phyloP scores from a whole-genome alignment of 2,797 vertebrate species.

The Betta splendens region DNA sequence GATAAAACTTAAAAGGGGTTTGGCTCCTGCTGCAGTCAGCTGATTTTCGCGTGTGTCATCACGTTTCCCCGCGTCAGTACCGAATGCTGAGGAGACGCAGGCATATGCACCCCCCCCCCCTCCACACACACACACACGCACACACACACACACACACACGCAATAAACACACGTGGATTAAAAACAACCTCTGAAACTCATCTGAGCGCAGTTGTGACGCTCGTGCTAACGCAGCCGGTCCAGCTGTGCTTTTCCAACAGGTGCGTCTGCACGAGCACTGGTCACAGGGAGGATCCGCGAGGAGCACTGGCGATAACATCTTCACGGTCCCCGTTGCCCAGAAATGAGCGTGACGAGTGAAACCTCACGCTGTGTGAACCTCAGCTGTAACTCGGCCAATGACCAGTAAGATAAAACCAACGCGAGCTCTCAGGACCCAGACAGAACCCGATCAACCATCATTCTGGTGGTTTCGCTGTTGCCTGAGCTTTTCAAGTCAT shows the following conservation, averaged over 20 bases:
- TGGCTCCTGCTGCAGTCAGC: constrained; percentile 18
- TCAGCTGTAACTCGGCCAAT: constrained; percentile 15
- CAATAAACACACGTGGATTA: constrained; percentile 2
- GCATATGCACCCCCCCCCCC: constrained; percentile 9
- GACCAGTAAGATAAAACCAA: constrained; percentile 17
- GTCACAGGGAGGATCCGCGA: constrained; percentile 9
- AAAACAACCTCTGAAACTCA: not conserved
- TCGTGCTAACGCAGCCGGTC: constrained; percentile 6
- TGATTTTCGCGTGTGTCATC: constrained; percentile 50
- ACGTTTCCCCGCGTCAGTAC: constrained; percentile 60
- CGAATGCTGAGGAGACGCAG: constrained; percentile 13
- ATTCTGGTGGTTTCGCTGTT: constrained; percentile 1
- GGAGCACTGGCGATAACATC: constrained; percentile 33
- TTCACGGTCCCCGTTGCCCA: constrained; percentile 22
- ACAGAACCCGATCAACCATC: constrained; percentile 4
- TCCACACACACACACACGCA: too few relatives aligned
- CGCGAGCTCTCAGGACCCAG: constrained; percentile 4
- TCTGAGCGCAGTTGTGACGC: constrained; percentile 1
- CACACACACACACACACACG: too few relatives aligned
- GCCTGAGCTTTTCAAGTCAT: constrained; percentile 2
- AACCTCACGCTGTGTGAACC: constrained; percentile 26
- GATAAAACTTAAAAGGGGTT: too few relatives aligned
- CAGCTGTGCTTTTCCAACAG: not conserved
- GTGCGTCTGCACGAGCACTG: constrained; percentile 10
- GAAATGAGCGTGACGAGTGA: constrained; percentile 26